Conservation (phyloP, 2,113 vertebrate species). For the Chelonoidis abingdonii region DNA sequence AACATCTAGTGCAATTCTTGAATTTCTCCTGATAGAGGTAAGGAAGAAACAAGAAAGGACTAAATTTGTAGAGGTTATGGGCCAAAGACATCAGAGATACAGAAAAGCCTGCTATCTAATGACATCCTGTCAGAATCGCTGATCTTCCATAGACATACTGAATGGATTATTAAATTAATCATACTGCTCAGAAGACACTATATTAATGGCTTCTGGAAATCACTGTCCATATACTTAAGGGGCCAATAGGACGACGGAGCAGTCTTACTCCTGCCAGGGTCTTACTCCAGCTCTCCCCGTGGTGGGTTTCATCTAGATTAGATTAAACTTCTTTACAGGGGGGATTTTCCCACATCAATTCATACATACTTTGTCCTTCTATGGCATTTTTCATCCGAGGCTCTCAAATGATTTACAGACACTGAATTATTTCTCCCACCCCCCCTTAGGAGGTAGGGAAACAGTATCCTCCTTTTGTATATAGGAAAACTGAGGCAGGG, state of each 20-base stretch:
- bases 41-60: neutral
- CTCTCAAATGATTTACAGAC: neutral
- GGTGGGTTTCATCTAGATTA: neutral
- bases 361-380: neutral
- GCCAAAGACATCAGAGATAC: neutral
- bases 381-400: neutral
- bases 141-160: neutral
- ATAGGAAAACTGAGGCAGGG: neutral
- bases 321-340: neutral
- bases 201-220: constrained; percentile 26
- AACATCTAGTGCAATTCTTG: neutral
- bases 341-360: neutral
- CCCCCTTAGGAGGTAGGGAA: neutral
- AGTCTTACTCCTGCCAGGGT: neutral
- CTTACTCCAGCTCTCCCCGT: neutral
- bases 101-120: neutral
- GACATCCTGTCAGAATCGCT: neutral
- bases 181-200: neutral
- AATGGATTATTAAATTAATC: constrained; percentile 7
- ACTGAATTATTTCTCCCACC: neutral
- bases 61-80: neutral
- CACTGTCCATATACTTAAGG: neutral
- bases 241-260: neutral
- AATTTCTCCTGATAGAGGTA: neutral
- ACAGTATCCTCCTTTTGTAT: neutral